These are phyloP conservation scores for Catamblyrhynchus diadema DNA, from an alignment of 2,797 vertebrate genomes.

Conservation along the genomic window DNA sequence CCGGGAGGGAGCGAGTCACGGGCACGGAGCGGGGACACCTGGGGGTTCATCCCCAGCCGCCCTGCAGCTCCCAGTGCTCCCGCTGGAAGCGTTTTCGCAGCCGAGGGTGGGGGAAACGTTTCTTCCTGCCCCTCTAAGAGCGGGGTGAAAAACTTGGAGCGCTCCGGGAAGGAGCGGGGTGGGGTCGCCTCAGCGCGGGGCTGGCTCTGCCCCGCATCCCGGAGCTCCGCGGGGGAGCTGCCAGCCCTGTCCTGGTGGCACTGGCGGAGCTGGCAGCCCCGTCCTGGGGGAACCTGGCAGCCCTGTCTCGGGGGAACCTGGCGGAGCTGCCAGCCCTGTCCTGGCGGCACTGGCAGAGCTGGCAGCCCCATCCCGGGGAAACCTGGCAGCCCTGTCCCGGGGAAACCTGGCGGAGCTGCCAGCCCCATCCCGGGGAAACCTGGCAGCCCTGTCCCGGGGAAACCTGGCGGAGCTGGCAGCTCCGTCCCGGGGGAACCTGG, in stretches of 20 bases:
- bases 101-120: rapidly evolving
- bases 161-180: too few relatives aligned
- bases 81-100: background rate
- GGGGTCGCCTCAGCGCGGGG: background rate
- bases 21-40: background rate
- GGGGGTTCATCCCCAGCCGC: background rate
- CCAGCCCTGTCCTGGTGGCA: too few relatives aligned
- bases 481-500: too few relatives aligned
- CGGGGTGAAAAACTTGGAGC: background rate
- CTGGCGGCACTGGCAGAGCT: background rate
- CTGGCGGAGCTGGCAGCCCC: too few relatives aligned
- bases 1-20: background rate
- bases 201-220: background rate
- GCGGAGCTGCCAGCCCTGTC: background rate
- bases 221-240: rapidly evolving
- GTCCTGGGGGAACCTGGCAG: too few relatives aligned
- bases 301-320: too few relatives aligned
- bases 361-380: background rate
- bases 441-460: too few relatives aligned
- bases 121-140: rapidly evolving
- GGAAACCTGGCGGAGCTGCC: too few relatives aligned
- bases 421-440: too few relatives aligned
- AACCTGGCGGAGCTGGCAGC: too few relatives aligned
- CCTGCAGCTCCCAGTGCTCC: rapidly evolving
- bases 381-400: background rate